Evolutionary conservation across 2,888 invertebrate species (phyloP).

Genomic region (Lycocerus yunnanus): DNA sequence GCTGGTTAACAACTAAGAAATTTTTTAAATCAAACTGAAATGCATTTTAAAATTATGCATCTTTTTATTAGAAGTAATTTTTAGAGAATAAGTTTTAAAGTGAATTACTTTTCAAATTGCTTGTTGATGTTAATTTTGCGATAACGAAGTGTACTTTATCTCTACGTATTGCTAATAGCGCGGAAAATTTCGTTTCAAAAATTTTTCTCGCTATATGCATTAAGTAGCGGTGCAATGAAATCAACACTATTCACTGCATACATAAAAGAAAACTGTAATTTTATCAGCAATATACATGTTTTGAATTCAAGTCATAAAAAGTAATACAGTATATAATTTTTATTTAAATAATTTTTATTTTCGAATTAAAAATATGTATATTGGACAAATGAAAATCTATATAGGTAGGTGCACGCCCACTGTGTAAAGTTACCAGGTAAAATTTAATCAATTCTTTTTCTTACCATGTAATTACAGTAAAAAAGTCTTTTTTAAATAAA

Average conservation of each 20-base stretch:
- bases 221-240: background rate
- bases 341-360: background rate
- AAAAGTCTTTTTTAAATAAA: no score
- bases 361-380: background rate
- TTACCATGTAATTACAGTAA: background rate
- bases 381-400: background rate
- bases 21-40: no score
- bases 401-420: background rate
- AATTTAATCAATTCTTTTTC: background rate
- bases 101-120: no score
- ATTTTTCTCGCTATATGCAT: background rate
- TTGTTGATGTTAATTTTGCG: background rate
- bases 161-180: background rate
- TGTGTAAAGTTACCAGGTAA: background rate
- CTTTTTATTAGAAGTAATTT: no score
- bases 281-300: background rate
- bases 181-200: background rate
- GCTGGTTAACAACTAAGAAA: no score
- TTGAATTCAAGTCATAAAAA: background rate
- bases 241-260: background rate
- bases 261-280: background rate
- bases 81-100: no score
- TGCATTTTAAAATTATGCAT: no score
- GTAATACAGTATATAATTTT: background rate
- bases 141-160: background rate